A percentile compares a stretch with the other conserved stretches of the same genome.
phyloP scores from a whole-genome alignment of 2,888 invertebrate genomes.

The Sialis lutaria region DNA sequence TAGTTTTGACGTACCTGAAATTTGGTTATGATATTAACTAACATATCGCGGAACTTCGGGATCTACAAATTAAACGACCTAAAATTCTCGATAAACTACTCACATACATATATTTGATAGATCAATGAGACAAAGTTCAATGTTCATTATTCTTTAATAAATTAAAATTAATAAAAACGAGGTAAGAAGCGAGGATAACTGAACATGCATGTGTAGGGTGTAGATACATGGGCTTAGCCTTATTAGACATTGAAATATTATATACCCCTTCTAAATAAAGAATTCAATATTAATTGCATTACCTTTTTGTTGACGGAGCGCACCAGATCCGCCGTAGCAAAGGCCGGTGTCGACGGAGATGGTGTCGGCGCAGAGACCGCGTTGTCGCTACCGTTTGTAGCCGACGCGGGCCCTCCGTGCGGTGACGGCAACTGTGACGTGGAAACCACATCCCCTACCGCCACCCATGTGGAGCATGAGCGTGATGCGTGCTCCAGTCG shows the following conservation, averaged over 20 bases:
- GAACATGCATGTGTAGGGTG: too few relatives aligned
- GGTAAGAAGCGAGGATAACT: too few relatives aligned
- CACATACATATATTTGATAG: too few relatives aligned
- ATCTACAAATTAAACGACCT: too few relatives aligned
- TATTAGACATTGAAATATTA: neutral
- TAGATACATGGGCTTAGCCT: neutral
- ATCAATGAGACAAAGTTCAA: too few relatives aligned
- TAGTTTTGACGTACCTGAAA: conserved; percentile 60
- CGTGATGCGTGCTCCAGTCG: conserved; percentile 43
- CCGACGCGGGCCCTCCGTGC: conserved; percentile 38
- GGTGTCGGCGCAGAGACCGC: conserved; percentile 23
- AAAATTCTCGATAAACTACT: too few relatives aligned
- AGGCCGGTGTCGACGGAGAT: conserved; percentile 32
- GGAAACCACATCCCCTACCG: conserved; percentile 55
- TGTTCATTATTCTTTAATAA: neutral
- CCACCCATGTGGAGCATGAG: conserved; percentile 78
- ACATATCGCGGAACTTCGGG: neutral
- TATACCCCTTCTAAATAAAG: neutral
- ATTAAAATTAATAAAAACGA: too few relatives aligned
- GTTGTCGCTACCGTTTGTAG: conserved; percentile 21
- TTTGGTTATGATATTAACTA: neutral
- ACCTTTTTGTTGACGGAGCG: conserved; percentile 69
- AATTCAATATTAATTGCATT: conserved; percentile 2
- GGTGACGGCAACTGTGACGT: conserved; percentile 73
- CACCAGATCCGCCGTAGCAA: conserved; percentile 48